Conservation (phyloP, 2,113 vertebrate genomes). For the Cynoglossus semilaevis region DNA sequence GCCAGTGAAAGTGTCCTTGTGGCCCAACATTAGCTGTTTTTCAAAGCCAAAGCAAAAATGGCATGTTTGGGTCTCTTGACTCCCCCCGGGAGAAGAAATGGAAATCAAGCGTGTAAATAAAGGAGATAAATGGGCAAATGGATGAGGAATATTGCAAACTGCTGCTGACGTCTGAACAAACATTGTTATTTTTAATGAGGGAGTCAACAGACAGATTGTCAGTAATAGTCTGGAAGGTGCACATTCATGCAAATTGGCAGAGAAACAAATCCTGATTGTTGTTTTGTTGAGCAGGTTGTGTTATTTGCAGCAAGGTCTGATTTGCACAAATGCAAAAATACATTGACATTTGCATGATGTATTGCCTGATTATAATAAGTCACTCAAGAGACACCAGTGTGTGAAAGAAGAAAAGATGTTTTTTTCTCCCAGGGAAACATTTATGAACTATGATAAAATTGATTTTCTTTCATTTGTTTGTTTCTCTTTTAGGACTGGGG, state of each 20-base stretch:
- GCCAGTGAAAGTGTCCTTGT: constrained; percentile 43
- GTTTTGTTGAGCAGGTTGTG: neutral
- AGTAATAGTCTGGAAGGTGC: neutral
- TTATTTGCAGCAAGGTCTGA: neutral
- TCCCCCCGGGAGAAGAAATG: constrained; percentile 1
- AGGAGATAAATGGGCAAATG: neutral
- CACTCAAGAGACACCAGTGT: constrained; percentile 23
- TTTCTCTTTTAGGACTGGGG: constrained; percentile 67
- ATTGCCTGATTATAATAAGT: constrained; percentile 39
- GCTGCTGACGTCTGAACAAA: constrained; percentile 1
- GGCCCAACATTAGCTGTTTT: constrained; percentile 4
- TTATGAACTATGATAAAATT: neutral
- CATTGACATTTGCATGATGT: constrained; percentile 3
- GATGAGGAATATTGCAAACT: neutral
- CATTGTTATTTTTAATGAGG: neutral
- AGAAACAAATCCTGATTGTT: neutral
- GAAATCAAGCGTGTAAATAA: neutral
- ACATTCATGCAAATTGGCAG: neutral
- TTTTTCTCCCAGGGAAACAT: neutral
- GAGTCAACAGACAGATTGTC: too few relatives aligned
- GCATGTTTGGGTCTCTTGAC: constrained; percentile 1
- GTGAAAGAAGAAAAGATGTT: constrained; percentile 4
- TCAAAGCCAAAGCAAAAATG: constrained; percentile 1
- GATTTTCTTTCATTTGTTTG: neutral
- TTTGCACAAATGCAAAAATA: neutral